Base-by-base conservation (phyloP, 2,113 vertebrate species). In the Oryzias woworae region DNA sequence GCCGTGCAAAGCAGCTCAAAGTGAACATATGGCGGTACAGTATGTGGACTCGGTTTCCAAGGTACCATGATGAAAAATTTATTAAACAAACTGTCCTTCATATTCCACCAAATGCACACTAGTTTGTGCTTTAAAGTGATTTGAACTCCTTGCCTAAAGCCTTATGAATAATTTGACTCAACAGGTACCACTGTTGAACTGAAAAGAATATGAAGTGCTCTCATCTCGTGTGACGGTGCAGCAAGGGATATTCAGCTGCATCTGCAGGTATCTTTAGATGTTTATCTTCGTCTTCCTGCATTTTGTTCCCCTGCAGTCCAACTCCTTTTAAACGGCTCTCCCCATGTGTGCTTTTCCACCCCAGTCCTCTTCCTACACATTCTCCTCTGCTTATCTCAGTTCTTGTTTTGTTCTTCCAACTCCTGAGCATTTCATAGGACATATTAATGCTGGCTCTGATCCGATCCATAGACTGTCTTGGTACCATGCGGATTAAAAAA, bases 31-130 rank as follows among this genome's bases (percentile, higher is more conserved):
- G 42, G 41, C 1, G 18, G 57, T 43, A 49, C 45, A 47, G 24
- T 55, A 45, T 14, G 28, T 22, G 0, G 14, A 65, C 60, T 57
- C 47, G 4, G 24, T 71, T 64, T 77, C 65, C 10, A 24, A 73
- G 62, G 60, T 70, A 54, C 62, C 76, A 66, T 74, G 62, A 84
- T 85, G 68, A 58, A 79, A 81, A 86, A 57, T 54, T 54, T 36
- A 36, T 70, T 62, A 85, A 85, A 85, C 53, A 62, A 55, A 59
- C 62, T 69, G 72, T 26, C 51, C 36, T 67, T 13, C 3, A 1
- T 53, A 42, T 23, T 36, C 61, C 4, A 4, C 18, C 54, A 22
- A 46, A 59, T 52, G 13, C 20, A 17, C 42, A 1, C 46, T 55
- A 24, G 58, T 75, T 49, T 52, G 41, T 69, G 46, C 65, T 53